phyloP scores from a whole-genome alignment of 1,140 invertebrate species.

The Frieseomelitta varia region DNA sequence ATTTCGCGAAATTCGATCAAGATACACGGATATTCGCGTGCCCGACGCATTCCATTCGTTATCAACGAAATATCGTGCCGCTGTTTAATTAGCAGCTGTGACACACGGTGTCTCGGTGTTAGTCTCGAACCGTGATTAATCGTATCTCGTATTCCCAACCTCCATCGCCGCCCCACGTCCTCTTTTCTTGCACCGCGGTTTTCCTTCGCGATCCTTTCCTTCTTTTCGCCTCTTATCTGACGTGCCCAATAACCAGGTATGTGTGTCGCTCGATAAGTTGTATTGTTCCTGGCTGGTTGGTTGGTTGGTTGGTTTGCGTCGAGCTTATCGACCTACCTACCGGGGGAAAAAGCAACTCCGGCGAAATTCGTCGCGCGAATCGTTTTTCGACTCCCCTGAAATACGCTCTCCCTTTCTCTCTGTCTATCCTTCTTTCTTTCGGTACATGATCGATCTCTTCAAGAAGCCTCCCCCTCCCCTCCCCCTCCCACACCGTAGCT shows the following conservation, averaged over 20 bases:
- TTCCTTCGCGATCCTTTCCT: conserved; percentile 24
- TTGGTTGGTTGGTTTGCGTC: conserved; percentile 17
- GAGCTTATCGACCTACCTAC: conserved; percentile 23
- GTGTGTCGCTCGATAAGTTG: conserved; percentile 59
- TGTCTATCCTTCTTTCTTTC: too few species aligned
- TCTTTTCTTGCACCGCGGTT: not conserved
- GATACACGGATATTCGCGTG: conserved; percentile 30
- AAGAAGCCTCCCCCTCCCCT: too few species aligned
- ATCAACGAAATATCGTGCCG: not conserved
- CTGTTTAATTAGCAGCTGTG: conserved; percentile 27
- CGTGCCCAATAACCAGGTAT: conserved; percentile 54
- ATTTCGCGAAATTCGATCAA: conserved; percentile 28
- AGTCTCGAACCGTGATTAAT: conserved; percentile 1
- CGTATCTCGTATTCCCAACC: not conserved
- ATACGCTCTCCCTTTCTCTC: not conserved
- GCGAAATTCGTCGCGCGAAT: conserved; percentile 41
- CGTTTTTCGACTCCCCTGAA: conserved; percentile 2
- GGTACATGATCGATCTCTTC: not conserved
- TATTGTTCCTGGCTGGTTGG: conserved; percentile 41
- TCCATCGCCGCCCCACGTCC: not conserved
- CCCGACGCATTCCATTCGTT: not conserved
- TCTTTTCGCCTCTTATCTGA: conserved; percentile 46
- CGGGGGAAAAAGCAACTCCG: conserved; percentile 21
- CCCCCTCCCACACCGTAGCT: too few species aligned
- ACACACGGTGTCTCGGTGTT: not conserved